Evolutionary conservation across 2,113 vertebrate species (phyloP).

Genomic region (Danionella cerebrum): DNA sequence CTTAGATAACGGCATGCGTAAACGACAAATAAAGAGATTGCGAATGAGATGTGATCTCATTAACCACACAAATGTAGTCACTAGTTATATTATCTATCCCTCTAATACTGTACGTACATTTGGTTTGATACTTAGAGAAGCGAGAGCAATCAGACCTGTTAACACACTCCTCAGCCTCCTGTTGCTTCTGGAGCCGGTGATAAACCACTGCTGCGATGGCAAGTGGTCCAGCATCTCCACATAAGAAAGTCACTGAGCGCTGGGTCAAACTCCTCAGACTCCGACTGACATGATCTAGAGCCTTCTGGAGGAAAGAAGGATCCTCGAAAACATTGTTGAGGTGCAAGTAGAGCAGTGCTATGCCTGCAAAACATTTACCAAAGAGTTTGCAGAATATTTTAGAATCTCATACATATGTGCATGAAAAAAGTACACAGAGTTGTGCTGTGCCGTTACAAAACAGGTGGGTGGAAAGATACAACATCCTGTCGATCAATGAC

Average conservation of each 20-base stretch:
- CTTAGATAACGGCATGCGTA: too few relatives aligned
- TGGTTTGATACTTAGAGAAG: too few relatives aligned
- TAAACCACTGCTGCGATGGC: constrained; percentile 81
- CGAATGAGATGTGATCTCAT: background rate
- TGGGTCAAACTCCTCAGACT: constrained; percentile 75
- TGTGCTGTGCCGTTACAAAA: too few relatives aligned
- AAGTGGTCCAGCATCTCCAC: constrained; percentile 83
- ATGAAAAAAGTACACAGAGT: too few relatives aligned
- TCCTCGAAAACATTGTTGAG: constrained; percentile 78
- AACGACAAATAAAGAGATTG: background rate
- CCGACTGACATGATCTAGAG: constrained; percentile 70
- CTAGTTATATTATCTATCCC: too few relatives aligned
- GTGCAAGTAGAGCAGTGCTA: constrained; percentile 87
- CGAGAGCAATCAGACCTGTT: constrained; percentile 62
- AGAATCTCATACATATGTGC: too few relatives aligned
- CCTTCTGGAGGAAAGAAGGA: constrained; percentile 70
- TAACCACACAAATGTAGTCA: background rate
- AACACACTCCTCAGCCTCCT: constrained; percentile 81
- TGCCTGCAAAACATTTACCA: too few relatives aligned
- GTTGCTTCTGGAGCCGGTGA: constrained; percentile 70
- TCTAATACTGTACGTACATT: too few relatives aligned
- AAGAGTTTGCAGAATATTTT: too few relatives aligned
- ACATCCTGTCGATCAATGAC: too few relatives aligned
- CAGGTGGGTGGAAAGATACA: too few relatives aligned
- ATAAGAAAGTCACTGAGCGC: constrained; percentile 85